Evolutionary conservation across 2,888 invertebrate genomes (phyloP).

Genomic region (Cryptosula pallasiana): DNA sequence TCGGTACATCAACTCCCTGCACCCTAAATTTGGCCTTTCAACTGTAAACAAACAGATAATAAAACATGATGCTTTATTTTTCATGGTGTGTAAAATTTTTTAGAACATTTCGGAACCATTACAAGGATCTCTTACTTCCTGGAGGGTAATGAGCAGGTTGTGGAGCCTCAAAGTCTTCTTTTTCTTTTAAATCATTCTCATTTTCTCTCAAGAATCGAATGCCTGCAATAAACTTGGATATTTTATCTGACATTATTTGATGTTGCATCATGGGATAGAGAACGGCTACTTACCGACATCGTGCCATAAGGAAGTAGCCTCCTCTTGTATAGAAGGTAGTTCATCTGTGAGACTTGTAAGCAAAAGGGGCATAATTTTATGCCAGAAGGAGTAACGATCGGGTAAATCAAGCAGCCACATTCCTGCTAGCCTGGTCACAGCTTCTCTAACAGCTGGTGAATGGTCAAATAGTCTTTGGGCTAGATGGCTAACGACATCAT

Average conservation of each 20-base stretch:
- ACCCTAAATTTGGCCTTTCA: conserved; percentile 78
- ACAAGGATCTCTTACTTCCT: conserved; percentile 52
- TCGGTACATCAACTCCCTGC: conserved; percentile 70
- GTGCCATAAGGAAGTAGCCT: conserved; percentile 50
- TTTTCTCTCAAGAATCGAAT: conserved; percentile 77
- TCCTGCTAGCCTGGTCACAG: conserved; percentile 72
- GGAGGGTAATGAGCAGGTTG: conserved; percentile 69
- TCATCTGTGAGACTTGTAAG: conserved; percentile 80
- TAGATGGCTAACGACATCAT: conserved; percentile 70
- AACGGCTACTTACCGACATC: conserved; percentile 44
- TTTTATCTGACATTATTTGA: background rate
- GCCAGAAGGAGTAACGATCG: conserved; percentile 85
- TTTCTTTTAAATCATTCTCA: conserved; percentile 77
- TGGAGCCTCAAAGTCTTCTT: conserved; percentile 65
- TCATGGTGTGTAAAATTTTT: too few species aligned
- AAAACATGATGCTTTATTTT: too few species aligned
- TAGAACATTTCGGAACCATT: too few species aligned
- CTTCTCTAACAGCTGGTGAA: conserved; percentile 68
- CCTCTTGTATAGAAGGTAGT: conserved; percentile 60
- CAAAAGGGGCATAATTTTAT: conserved; percentile 75
- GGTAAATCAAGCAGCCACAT: conserved; percentile 70
- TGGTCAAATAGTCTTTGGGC: conserved; percentile 83
- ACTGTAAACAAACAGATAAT: too few species aligned
- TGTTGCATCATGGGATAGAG: background rate
- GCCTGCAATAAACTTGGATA: conserved; percentile 57